These are phyloP conservation scores for Xylocampa areola DNA, from an alignment of 2,888 invertebrate species.

Conservation along the genomic window DNA sequence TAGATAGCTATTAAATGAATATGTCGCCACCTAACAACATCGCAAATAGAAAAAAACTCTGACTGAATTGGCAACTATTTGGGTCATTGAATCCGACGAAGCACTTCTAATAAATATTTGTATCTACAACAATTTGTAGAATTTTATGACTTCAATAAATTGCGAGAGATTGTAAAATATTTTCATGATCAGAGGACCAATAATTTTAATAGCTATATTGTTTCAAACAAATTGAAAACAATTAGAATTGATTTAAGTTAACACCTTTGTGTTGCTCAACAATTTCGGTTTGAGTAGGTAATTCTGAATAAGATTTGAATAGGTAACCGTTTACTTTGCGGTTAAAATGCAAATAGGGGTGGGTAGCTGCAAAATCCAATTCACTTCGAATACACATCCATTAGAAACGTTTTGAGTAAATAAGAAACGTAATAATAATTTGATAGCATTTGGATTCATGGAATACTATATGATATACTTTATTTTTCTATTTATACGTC, in stretches of 20 bases:
- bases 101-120: constrained; percentile 23
- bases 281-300: constrained; percentile 8
- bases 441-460: no score
- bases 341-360: constrained; percentile 26
- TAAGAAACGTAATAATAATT: constrained; percentile 8
- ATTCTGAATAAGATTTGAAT: constrained; percentile 12
- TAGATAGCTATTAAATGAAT: constrained; percentile 67
- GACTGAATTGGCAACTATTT: constrained; percentile 72
- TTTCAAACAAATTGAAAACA: constrained; percentile 33
- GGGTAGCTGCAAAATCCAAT: constrained; percentile 25
- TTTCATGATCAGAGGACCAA: constrained; percentile 24
- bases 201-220: constrained; percentile 37
- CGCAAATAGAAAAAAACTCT: constrained; percentile 69
- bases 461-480: no score
- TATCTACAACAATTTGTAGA: constrained; percentile 33
- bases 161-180: constrained; percentile 20
- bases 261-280: constrained; percentile 12
- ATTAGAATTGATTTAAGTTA: constrained; percentile 33
- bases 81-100: constrained; percentile 69
- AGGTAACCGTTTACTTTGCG: constrained; percentile 17
- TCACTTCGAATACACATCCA: constrained; percentile 25
- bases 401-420: constrained; percentile 28
- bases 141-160: constrained; percentile 34
- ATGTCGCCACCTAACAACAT: constrained; percentile 64
- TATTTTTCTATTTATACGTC: no score